Evolutionary conservation across 1,140 invertebrate species (phyloP), one percentile per base, ranked within the genome.

Genomic region (Holotrichia oblita): DNA sequence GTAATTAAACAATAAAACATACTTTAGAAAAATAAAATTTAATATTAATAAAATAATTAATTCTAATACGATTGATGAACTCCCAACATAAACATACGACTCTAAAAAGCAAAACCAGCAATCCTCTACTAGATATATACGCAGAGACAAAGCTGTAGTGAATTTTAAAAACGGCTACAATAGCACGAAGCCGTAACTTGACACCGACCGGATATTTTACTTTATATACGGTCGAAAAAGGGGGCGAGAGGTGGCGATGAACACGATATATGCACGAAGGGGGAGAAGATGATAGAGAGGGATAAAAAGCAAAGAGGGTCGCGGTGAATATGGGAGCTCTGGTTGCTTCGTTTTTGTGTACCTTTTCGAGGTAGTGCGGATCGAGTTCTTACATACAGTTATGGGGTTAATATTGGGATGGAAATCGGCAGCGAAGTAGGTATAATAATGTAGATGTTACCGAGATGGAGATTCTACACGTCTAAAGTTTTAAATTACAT

Each of bases 191-290:
- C 48, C 48, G 41, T 41, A 76, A 76, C 73, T 76, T 76, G 72
- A 79, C 78, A 79, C 78, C 78, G 61, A 79, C 74, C 78, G 78
- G 78, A 79, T 79, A 79, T 79, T 72, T 79, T 79, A 48, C 76
- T 79, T 76, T 76, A 48, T 76, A 76, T 55, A 55, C 48, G 48
- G 48, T 17, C 48, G 14, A 17, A 55, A 55, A 55, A 17, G 48
- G 14, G 14, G 48, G 48, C 10, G 48, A 17, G 48, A 55, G 48
- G 14, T 55, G n/a, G 48, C 48, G 48, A 17, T 17, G 48, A 55
- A 55, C 48, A 55, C 48, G 48, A 55, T 55, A 55, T 55, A 55
- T 55, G 48, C 17, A 17, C 48, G 48, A 55, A 55, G 48, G 48
- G 48, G 48, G 48, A 55, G 2, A 14, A 17, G 14, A n/a, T 55